Evolutionary conservation across 2,113 vertebrate species (phyloP).

Genomic region (Marcusenius ussheri): DNA sequence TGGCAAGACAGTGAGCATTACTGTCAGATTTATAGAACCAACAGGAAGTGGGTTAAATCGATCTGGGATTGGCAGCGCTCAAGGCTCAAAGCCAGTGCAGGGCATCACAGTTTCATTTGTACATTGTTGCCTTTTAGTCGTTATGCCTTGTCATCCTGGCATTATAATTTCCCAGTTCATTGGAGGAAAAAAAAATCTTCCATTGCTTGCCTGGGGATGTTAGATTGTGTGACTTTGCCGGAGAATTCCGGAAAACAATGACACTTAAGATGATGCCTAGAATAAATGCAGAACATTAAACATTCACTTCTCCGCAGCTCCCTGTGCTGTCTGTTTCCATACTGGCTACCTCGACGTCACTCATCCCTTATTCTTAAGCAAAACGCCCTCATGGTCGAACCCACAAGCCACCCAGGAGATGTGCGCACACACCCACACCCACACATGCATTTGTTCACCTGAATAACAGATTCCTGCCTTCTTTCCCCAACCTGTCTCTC

Average conservation of each 20-base stretch:
- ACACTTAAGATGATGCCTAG: neutral
- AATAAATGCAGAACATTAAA: neutral
- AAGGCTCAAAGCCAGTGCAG: neutral
- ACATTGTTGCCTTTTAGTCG: neutral
- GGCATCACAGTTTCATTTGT: neutral
- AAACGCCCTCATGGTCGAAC: neutral
- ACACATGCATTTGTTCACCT: constrained; percentile 40
- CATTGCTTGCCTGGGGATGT: neutral
- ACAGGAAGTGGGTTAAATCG: neutral
- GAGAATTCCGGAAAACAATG: neutral
- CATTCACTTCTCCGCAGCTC: neutral
- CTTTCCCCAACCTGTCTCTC: constrained; percentile 66
- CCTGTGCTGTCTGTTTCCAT: neutral
- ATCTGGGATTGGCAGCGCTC: neutral
- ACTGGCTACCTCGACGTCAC: constrained; percentile 8
- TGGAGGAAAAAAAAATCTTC: neutral
- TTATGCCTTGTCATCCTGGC: neutral
- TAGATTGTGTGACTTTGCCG: neutral
- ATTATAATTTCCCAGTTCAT: constrained; percentile 2
- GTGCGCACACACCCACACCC: neutral
- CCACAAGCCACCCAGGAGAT: too few species aligned
- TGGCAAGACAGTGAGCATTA: neutral
- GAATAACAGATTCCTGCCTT: constrained; percentile 93
- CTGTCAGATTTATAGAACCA: neutral
- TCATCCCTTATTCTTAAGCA: constrained; percentile 24